Conservation (phyloP, 2,797 vertebrate species). For the Botia almorhae region DNA sequence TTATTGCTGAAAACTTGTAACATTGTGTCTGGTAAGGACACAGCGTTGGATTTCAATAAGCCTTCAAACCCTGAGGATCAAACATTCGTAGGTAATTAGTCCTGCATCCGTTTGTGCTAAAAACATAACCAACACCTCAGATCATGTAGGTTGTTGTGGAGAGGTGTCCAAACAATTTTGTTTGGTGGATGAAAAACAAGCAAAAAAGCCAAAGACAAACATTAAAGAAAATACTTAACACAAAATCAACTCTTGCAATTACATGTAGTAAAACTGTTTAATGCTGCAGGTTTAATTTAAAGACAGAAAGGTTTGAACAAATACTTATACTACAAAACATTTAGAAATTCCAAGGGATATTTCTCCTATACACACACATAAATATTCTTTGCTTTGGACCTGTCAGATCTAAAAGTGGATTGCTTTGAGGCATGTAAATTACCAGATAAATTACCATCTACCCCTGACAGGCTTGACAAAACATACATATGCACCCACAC, state of each 20-base stretch:
- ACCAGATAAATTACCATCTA: slow-evolving; percentile 43
- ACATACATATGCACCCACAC: slow-evolving; percentile 14
- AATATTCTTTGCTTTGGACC: slow-evolving; percentile 24
- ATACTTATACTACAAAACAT: slow-evolving; percentile 9
- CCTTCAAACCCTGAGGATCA: not conserved
- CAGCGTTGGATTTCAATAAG: not conserved
- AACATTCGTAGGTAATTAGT: not conserved
- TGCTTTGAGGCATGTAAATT: slow-evolving; percentile 32
- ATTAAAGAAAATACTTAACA: too few species aligned
- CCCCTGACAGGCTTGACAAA: slow-evolving; percentile 39
- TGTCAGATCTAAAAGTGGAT: slow-evolving; percentile 19
- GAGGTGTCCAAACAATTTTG: too few species aligned
- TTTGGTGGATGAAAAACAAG: too few species aligned
- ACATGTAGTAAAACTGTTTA: not conserved
- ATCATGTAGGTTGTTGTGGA: too few species aligned
- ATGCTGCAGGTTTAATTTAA: not conserved
- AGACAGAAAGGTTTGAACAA: not conserved
- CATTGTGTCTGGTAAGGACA: not conserved
- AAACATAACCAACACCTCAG: too few species aligned
- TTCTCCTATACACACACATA: slow-evolving; percentile 18
- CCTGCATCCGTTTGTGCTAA: too few species aligned
- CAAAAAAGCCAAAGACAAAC: too few species aligned
- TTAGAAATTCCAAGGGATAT: slow-evolving; percentile 7
- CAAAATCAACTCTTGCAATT: too few species aligned
- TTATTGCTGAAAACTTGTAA: not conserved